phyloP scores from a whole-genome alignment of 2,888 invertebrate genomes.

The Selenia dentaria region DNA sequence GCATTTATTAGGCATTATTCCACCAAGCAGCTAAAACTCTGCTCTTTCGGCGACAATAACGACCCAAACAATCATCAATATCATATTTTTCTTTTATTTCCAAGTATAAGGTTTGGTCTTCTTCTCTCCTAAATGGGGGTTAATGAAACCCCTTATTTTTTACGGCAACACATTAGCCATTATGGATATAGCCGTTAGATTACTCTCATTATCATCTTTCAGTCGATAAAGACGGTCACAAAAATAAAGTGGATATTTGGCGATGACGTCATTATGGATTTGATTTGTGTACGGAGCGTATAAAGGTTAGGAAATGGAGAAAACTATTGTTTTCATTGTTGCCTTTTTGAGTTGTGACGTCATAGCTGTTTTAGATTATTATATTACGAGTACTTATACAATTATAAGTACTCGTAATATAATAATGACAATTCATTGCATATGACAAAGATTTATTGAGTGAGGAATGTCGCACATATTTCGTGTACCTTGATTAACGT shows the following conservation, averaged over 20 bases:
- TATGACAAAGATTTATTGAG: no score
- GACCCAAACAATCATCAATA: slow-evolving; percentile 13
- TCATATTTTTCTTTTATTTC: slow-evolving; percentile 16
- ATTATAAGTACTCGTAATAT: no score
- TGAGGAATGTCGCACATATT: no score
- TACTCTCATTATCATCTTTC: slow-evolving; percentile 26
- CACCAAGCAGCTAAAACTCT: no score
- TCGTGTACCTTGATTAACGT: no score
- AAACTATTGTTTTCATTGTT: no score
- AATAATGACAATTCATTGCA: no score
- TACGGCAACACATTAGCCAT: slow-evolving; percentile 27
- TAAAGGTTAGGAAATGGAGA: no score
- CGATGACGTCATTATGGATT: slow-evolving; percentile 12
- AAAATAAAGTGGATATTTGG: slow-evolving; percentile 22
- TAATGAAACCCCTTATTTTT: slow-evolving; percentile 34
- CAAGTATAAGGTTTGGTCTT: slow-evolving; percentile 8
- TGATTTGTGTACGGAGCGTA: slow-evolving; percentile 9
- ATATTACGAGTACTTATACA: no score
- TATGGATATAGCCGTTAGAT: slow-evolving; percentile 27
- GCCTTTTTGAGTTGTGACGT: no score
- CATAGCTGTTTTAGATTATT: no score
- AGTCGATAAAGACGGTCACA: slow-evolving; percentile 24
- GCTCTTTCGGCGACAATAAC: neutral
- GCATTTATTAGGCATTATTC: no score
- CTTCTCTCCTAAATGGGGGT: slow-evolving; percentile 18